A percentile compares a stretch with the other conserved stretches of the same genome.
Evolutionary conservation across 2,113 vertebrate species (phyloP).

Genomic region (Odontesthes bonariensis): DNA sequence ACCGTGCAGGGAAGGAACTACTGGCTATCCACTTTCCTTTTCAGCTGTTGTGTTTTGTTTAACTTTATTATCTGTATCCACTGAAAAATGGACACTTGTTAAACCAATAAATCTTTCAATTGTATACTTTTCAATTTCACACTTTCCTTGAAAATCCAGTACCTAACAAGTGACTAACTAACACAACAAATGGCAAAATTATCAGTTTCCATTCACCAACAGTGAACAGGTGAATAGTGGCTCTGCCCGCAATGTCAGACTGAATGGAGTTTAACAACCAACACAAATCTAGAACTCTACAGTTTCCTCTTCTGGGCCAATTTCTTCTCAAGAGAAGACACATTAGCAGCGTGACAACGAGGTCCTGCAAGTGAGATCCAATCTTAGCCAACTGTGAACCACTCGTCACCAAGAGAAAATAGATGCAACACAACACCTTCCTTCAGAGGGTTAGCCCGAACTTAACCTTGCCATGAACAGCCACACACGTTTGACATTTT

Average conservation of each 20-base stretch:
- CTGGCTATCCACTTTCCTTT: no score
- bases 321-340: constrained; percentile 48
- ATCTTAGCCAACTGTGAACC: constrained; percentile 68
- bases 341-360: constrained; percentile 28
- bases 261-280: constrained; percentile 11
- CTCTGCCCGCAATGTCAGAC: not conserved
- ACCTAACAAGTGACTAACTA: not conserved
- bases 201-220: not conserved
- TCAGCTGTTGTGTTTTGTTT: no score
- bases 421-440: constrained; percentile 78
- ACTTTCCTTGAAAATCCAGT: not conserved
- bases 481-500: constrained; percentile 24
- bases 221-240: not conserved
- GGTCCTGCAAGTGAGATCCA: constrained; percentile 44
- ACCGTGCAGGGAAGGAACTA: no score
- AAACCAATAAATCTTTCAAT: not conserved
- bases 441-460: constrained; percentile 30
- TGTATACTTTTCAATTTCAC: constrained; percentile 6
- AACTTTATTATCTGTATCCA: no score
- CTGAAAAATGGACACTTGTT: no score
- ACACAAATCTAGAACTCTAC: constrained; percentile 15
- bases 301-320: constrained; percentile 4
- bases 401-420: constrained; percentile 82
- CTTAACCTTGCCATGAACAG: constrained; percentile 54
- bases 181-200: not conserved